Evolutionary conservation across 2,113 vertebrate genomes (phyloP).

Genomic region (Melanocharis versteri): DNA sequence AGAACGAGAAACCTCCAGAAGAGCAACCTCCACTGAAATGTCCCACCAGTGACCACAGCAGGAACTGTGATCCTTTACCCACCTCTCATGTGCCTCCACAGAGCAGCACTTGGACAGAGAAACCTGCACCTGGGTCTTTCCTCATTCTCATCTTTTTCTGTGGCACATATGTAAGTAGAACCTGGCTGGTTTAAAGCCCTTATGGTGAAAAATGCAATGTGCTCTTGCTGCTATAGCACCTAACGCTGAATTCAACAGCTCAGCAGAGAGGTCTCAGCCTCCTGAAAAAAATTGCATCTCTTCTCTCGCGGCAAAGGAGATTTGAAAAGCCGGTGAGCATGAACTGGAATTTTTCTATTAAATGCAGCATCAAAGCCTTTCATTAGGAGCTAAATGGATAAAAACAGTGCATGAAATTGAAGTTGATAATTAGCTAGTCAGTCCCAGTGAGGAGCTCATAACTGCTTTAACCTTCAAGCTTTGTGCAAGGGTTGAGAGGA

Average conservation of each 20-base stretch:
- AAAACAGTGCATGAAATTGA: conserved; percentile 43
- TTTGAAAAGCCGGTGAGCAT: background rate
- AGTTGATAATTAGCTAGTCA: conserved; percentile 27
- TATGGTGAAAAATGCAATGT: background rate
- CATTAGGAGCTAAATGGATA: conserved; percentile 40
- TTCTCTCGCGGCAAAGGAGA: background rate
- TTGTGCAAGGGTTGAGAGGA: background rate
- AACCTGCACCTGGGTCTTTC: background rate
- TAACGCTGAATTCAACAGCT: background rate
- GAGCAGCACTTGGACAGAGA: background rate
- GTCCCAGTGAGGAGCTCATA: background rate
- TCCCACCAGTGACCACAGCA: background rate
- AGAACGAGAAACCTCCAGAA: background rate
- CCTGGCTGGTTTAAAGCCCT: background rate
- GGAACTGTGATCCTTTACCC: accelerated
- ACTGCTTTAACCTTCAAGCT: background rate
- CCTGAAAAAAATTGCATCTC: background rate
- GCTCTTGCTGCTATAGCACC: background rate
- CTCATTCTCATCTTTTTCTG: background rate
- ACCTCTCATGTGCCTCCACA: accelerated
- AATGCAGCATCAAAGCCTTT: conserved; percentile 17
- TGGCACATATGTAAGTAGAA: background rate
- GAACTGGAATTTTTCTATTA: conserved; percentile 9
- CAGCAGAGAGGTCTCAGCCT: background rate
- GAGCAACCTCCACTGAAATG: background rate